Evolutionary conservation across 2,797 vertebrate genomes (phyloP).

Genomic region (Thaleichthys pacificus): DNA sequence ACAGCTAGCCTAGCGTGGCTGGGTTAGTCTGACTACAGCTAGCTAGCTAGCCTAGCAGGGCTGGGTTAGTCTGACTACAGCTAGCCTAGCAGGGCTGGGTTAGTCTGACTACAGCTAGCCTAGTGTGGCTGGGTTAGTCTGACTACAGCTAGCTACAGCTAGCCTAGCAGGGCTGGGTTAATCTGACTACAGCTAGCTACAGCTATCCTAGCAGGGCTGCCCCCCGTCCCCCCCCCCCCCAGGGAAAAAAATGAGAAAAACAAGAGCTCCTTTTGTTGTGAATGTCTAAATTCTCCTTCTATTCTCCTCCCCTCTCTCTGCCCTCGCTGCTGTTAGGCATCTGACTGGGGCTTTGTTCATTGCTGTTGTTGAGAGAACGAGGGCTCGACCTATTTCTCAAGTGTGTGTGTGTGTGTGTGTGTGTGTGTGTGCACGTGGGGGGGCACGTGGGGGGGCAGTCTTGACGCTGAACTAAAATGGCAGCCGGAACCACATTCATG

Average conservation of each 20-base stretch:
- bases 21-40: too few relatives aligned
- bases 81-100: neutral
- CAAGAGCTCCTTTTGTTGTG: conserved; percentile 5
- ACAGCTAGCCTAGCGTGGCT: too few relatives aligned
- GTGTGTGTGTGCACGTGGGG: neutral
- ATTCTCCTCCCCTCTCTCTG: neutral
- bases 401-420: conserved; percentile 1
- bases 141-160: too few relatives aligned
- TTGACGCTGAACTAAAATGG: too few relatives aligned
- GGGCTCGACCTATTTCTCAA: conserved; percentile 47
- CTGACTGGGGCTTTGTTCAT: conserved; percentile 7
- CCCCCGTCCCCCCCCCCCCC: too few relatives aligned
- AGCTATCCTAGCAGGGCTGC: too few relatives aligned
- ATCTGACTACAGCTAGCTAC: too few relatives aligned
- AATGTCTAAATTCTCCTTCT: neutral
- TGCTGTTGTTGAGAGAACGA: conserved; percentile 31
- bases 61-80: too few relatives aligned
- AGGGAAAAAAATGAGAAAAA: neutral
- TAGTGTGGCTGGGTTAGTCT: too few relatives aligned
- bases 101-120: too few relatives aligned
- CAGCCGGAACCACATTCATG: neutral
- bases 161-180: too few relatives aligned
- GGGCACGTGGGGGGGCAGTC: neutral
- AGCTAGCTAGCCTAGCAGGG: too few relatives aligned
- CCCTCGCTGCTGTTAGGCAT: neutral